phyloP scores from a whole-genome alignment of 2,797 vertebrate genomes.

The Falco naumanni region DNA sequence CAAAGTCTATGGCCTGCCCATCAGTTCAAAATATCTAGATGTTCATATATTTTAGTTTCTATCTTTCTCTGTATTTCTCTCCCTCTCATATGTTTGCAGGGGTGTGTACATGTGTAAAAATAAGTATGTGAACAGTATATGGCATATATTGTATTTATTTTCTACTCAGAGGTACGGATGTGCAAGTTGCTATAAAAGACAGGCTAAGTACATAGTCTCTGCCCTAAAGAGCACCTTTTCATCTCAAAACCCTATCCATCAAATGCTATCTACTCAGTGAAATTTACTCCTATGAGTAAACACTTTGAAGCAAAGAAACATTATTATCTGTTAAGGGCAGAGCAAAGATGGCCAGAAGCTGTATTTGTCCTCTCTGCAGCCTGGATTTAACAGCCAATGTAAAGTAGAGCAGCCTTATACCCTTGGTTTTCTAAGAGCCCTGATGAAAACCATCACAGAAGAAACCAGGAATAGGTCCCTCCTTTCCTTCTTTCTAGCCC shows the following conservation, averaged over 20 bases:
- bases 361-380: background rate
- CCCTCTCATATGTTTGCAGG: background rate
- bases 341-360: background rate
- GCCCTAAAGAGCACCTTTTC: background rate
- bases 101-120: background rate
- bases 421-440: background rate
- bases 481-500: background rate
- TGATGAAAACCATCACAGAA: background rate
- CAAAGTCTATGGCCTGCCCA: background rate
- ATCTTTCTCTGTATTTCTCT: background rate
- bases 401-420: background rate
- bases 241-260: background rate
- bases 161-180: background rate
- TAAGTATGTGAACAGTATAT: background rate
- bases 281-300: slow-evolving; percentile 16
- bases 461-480: background rate
- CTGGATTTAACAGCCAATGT: background rate
- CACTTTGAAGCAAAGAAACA: background rate
- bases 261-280: background rate
- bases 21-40: background rate
- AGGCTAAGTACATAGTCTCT: background rate
- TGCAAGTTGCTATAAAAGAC: background rate
- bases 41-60: background rate
- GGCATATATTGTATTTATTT: background rate
- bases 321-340: background rate